These are phyloP conservation scores for Oscarella lobularis DNA, from an alignment of 37 sponge, comb jelly and placozoan genomes.

Conservation along the genomic window DNA sequence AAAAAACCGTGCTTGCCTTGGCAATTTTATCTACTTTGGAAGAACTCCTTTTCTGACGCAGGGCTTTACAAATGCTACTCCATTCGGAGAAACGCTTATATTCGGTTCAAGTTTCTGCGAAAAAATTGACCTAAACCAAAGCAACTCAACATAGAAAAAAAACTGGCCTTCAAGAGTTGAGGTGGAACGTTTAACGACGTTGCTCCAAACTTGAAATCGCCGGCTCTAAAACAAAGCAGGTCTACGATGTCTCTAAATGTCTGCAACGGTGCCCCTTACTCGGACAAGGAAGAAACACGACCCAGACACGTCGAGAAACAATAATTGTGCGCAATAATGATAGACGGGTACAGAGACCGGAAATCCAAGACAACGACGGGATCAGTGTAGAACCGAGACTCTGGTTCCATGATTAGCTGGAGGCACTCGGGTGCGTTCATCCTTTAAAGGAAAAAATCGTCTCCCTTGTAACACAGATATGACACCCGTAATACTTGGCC, in stretches of 20 bases:
- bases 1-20: neutral
- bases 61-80: slow-evolving; percentile 82
- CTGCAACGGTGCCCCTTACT: slow-evolving; percentile 9
- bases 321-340: slow-evolving; percentile 94
- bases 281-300: slow-evolving; percentile 32
- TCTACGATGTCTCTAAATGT: neutral
- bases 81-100: slow-evolving; percentile 80
- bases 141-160: neutral
- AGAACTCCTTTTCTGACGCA: slow-evolving; percentile 63
- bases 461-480: neutral
- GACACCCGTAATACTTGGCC: slow-evolving; percentile 44
- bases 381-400: slow-evolving; percentile 77
- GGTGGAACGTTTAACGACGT: slow-evolving; percentile 25
- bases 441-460: slow-evolving; percentile 9
- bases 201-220: slow-evolving; percentile 67
- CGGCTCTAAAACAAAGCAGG: slow-evolving; percentile 14
- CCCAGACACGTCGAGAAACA: slow-evolving; percentile 97
- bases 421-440: slow-evolving; percentile 90
- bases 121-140: neutral
- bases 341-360: slow-evolving; percentile 96
- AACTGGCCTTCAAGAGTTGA: slow-evolving; percentile 24
- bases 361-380: slow-evolving; percentile 97
- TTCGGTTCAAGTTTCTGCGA: slow-evolving; percentile 40
- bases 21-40: slow-evolving; percentile 39
- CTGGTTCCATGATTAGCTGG: slow-evolving; percentile 89